Percentiles rank a stretch among this genome's conserved stretches.
These are phyloP conservation scores for Thomomys bottae DNA, from an alignment of 2,113 vertebrate genomes.

Conservation along the genomic window DNA sequence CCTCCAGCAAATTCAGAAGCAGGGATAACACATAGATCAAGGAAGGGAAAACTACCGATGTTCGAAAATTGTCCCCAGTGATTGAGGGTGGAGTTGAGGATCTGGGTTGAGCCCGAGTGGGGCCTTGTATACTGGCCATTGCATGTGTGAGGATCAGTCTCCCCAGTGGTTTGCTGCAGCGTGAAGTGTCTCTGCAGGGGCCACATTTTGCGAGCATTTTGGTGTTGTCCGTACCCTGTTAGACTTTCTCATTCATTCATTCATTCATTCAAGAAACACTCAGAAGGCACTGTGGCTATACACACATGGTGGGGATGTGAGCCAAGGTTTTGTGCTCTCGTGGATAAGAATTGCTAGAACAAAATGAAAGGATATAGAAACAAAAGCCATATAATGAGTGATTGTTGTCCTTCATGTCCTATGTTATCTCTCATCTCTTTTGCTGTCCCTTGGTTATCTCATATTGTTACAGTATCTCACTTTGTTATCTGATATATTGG, in stretches of 20 bases:
- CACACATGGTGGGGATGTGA: neutral
- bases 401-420: too few relatives aligned
- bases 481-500: too few relatives aligned
- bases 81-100: neutral
- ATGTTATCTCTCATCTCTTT: too few relatives aligned
- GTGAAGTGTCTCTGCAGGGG: neutral
- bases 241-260: neutral
- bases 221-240: fast-evolving
- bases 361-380: too few relatives aligned
- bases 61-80: neutral
- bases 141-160: fast-evolving
- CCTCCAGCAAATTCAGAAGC: slow-evolving; percentile 45
- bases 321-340: neutral
- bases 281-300: too few relatives aligned
- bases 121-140: too few relatives aligned
- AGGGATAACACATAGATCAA: neutral
- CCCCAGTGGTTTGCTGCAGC: neutral
- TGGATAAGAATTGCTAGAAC: neutral
- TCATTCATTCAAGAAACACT: fast-evolving
- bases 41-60: fast-evolving
- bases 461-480: too few relatives aligned
- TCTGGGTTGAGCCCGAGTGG: neutral
- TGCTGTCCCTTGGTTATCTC: too few relatives aligned
- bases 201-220: neutral
- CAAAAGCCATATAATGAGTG: too few relatives aligned